These are phyloP conservation scores for Neogale vison DNA, from an alignment of 2,113 vertebrate species.

Conservation along the genomic window DNA sequence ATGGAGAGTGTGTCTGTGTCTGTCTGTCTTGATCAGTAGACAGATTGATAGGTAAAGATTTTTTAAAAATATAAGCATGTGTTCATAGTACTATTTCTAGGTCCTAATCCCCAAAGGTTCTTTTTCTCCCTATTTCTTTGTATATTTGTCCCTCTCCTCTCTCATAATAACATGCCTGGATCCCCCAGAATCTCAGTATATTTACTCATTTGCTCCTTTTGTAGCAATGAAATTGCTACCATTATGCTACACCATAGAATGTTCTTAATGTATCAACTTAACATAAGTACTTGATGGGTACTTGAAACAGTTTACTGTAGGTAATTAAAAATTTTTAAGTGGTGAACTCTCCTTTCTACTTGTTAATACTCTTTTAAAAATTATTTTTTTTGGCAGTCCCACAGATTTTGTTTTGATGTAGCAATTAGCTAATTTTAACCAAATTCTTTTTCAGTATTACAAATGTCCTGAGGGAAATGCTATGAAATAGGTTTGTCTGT, in stretches of 20 bases:
- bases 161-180: not conserved
- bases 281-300: not conserved
- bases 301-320: conserved; percentile 8
- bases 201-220: not conserved
- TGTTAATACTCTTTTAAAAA: not conserved
- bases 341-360: not conserved
- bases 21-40: not conserved
- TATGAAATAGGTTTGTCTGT: not conserved
- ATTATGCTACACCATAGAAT: not conserved
- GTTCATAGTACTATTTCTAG: not conserved
- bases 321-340: not conserved
- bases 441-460: not conserved
- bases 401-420: conserved; percentile 12
- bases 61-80: not conserved
- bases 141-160: not conserved
- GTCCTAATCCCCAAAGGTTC: not conserved
- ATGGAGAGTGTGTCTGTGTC: not conserved
- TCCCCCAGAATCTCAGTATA: not conserved
- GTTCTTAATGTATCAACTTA: not conserved
- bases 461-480: not conserved
- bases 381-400: not conserved
- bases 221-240: not conserved
- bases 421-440: conserved; percentile 16
- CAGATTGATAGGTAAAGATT: not conserved
- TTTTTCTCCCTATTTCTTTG: conserved; percentile 4